These are phyloP conservation scores for Phenganax stokvisi DNA, from an alignment of 92 coral and sea anemone species.

Conservation along the genomic window DNA sequence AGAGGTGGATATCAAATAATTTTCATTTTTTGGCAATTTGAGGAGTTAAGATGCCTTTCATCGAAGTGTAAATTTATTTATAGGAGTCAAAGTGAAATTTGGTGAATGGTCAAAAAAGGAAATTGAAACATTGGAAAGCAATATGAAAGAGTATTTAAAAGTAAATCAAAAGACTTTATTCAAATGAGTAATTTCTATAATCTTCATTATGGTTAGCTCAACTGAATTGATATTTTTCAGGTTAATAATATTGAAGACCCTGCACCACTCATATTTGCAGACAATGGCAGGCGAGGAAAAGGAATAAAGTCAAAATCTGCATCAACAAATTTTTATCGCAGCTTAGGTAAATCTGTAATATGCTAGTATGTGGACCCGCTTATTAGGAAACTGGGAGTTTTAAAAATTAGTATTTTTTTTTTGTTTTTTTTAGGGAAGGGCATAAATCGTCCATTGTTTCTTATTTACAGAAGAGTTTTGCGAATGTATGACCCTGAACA, in stretches of 20 bases:
- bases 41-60: too few relatives aligned
- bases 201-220: too few relatives aligned
- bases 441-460: conserved; percentile 46
- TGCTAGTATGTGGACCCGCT: not conserved
- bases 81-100: conserved; percentile 28
- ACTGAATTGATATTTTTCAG: not conserved
- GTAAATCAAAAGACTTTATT: not conserved
- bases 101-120: conserved; percentile 51
- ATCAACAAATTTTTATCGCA: conserved; percentile 40
- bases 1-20: conserved; percentile 3
- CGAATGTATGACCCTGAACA: conserved; percentile 51
- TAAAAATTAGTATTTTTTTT: not conserved
- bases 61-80: too few relatives aligned
- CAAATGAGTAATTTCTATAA: not conserved
- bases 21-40: too few relatives aligned
- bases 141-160: conserved; percentile 40
- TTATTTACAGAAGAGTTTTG: conserved; percentile 44
- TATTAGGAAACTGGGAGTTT: not conserved
- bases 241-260: conserved; percentile 40
- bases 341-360: conserved; percentile 5
- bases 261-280: conserved; percentile 36
- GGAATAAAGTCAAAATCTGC: conserved; percentile 17
- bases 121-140: conserved; percentile 24
- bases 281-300: conserved; percentile 1
- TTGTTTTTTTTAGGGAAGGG: conserved; percentile 42